These are phyloP conservation scores for Allobates femoralis DNA, from an alignment of 2,797 vertebrate genomes.

Conservation along the genomic window DNA sequence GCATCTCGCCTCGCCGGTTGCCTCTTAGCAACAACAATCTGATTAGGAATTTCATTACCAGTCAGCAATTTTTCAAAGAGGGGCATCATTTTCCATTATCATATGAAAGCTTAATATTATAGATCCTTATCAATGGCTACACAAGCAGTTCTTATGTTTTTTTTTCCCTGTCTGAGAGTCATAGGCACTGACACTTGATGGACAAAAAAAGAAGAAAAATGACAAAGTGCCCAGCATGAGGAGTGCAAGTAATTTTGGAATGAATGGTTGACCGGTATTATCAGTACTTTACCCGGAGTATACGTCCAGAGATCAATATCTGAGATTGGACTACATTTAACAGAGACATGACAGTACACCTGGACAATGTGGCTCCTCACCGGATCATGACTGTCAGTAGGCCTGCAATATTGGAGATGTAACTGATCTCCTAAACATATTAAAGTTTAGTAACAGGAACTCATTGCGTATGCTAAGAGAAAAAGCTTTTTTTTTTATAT, in stretches of 20 bases:
- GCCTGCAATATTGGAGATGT: slow-evolving; percentile 74
- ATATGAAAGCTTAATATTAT: slow-evolving; percentile 82
- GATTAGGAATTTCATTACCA: slow-evolving; percentile 81
- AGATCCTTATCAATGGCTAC: slow-evolving; percentile 79
- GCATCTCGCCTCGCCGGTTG: slow-evolving; percentile 57
- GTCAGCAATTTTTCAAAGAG: slow-evolving; percentile 77
- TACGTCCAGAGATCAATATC: slow-evolving; percentile 74
- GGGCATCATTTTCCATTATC: slow-evolving; percentile 79
- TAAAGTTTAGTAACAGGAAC: slow-evolving; percentile 45
- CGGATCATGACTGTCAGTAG: slow-evolving; percentile 74
- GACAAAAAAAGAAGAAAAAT: slow-evolving; percentile 82
- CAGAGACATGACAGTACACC: slow-evolving; percentile 74
- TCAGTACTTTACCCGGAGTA: slow-evolving; percentile 76
- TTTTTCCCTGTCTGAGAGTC: slow-evolving; percentile 84
- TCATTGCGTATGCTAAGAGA: not conserved
- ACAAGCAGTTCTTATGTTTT: slow-evolving; percentile 76
- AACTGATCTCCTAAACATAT: slow-evolving; percentile 78
- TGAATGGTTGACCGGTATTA: slow-evolving; percentile 74
- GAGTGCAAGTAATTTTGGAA: slow-evolving; percentile 88
- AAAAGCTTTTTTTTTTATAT: not conserved
- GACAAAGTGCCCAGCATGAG: slow-evolving; percentile 85
- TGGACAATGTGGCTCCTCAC: slow-evolving; percentile 77
- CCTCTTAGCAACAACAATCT: slow-evolving; percentile 74
- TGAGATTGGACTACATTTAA: slow-evolving; percentile 76
- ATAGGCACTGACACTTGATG: slow-evolving; percentile 88